Percentiles rank a stretch among this genome's conserved stretches.
phyloP scores from a whole-genome alignment of 2,888 invertebrate species.

The Drosophila macrothrix region DNA sequence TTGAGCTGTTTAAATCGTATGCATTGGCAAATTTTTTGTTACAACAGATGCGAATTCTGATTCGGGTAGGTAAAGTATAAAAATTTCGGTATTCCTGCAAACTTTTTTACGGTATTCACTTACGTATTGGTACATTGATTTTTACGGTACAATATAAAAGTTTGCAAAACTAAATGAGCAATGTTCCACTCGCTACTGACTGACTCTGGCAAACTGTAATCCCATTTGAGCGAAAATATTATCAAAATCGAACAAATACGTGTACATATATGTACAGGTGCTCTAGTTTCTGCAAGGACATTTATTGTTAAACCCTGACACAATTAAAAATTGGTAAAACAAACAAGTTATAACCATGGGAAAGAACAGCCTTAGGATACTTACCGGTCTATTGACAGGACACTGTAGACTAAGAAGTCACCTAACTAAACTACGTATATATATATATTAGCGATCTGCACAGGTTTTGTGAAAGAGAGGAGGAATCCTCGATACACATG shows the following conservation, averaged over 20 bases:
- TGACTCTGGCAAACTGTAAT: neutral
- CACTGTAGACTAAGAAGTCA: no score
- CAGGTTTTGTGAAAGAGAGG: no score
- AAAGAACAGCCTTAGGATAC: no score
- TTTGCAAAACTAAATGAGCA: neutral
- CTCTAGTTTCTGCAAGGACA: neutral
- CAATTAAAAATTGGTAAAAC: neutral
- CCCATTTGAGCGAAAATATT: neutral
- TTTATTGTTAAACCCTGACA: neutral
- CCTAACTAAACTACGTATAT: no score
- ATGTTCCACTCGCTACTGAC: neutral
- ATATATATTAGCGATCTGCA: no score
- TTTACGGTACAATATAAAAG: neutral
- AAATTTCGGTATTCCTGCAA: neutral
- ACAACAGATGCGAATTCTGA: neutral
- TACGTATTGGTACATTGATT: no score
- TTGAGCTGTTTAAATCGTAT: neutral
- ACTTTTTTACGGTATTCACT: neutral
- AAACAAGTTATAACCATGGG: no score
- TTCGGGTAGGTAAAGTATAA: neutral
- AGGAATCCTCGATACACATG: no score
- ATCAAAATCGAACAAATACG: neutral
- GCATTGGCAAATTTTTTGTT: no score
- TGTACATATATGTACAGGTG: neutral
- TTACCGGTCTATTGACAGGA: no score